These are phyloP conservation scores for Porites evermanni DNA, from an alignment of 92 coral and sea anemone species.

Conservation along the genomic window DNA sequence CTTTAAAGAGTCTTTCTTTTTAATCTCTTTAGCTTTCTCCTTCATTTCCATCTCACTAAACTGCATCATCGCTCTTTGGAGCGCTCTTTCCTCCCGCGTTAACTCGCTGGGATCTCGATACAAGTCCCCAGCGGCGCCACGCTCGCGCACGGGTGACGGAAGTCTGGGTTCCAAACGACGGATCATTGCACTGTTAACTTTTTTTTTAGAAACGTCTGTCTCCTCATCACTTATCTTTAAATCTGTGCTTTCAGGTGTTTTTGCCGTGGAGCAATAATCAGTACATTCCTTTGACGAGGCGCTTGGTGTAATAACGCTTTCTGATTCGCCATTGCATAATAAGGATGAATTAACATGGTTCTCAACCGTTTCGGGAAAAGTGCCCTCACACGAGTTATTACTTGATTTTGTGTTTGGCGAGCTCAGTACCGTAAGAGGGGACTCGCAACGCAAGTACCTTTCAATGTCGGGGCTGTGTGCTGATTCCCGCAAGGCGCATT, in stretches of 20 bases:
- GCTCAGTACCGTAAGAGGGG: conserved; percentile 45
- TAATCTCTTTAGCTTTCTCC: conserved; percentile 38
- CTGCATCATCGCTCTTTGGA: conserved; percentile 94
- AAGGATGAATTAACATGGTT: neutral
- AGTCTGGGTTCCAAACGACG: conserved; percentile 72
- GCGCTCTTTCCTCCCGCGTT: conserved; percentile 99
- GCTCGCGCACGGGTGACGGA: conserved; percentile 78
- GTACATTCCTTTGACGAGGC: neutral
- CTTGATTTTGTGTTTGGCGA: neutral
- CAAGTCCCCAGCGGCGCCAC: conserved; percentile 71
- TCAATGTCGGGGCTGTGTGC: conserved; percentile 81
- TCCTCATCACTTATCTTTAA: neutral
- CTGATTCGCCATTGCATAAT: neutral
- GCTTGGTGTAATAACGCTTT: neutral
- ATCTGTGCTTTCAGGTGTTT: neutral
- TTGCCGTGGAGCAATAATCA: neutral
- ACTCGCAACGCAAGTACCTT: conserved; percentile 67
- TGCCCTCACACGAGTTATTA: neutral
- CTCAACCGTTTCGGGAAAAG: neutral
- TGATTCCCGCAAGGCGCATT: conserved; percentile 76
- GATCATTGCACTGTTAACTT: conserved; percentile 38
- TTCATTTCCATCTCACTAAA: conserved; percentile 95
- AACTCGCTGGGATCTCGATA: conserved; percentile 96
- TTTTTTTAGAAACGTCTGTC: conserved; percentile 17
- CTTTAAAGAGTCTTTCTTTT: conserved; percentile 32